Percentiles rank a stretch among this genome's conserved stretches.
Conservation (phyloP, 2,888 invertebrate species). For the Epirrhoe tristata region DNA sequence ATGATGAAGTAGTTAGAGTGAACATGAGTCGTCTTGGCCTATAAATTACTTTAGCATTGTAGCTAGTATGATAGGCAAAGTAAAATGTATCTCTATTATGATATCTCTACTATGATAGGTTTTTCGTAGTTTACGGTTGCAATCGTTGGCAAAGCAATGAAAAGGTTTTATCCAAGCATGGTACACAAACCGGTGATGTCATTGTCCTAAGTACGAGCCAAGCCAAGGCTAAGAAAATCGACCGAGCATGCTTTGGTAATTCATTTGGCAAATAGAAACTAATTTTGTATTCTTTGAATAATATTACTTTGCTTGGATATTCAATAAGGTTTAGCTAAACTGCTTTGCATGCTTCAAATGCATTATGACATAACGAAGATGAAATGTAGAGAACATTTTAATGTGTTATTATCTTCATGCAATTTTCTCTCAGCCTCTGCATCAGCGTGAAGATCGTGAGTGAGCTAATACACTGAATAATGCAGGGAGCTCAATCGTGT, state of each 20-base stretch:
- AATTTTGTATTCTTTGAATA: slow-evolving; percentile 12
- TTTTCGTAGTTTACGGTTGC: slow-evolving; percentile 20
- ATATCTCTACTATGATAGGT: too few species aligned
- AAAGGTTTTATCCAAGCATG: slow-evolving; percentile 49
- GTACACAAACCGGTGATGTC: slow-evolving; percentile 54
- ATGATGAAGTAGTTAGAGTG: too few species aligned
- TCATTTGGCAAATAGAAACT: slow-evolving; percentile 24
- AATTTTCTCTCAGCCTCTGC: slow-evolving; percentile 25
- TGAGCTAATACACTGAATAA: slow-evolving; percentile 32
- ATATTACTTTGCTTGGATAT: neutral
- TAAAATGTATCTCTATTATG: slow-evolving; percentile 1
- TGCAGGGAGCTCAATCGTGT: slow-evolving; percentile 27
- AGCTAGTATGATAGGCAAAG: neutral
- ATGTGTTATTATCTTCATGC: slow-evolving; percentile 19
- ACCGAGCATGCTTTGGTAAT: slow-evolving; percentile 25
- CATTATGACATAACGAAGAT: neutral
- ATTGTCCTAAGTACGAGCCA: slow-evolving; percentile 53
- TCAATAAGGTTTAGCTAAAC: neutral
- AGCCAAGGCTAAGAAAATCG: slow-evolving; percentile 37
- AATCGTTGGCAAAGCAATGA: slow-evolving; percentile 34
- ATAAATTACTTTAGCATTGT: neutral
- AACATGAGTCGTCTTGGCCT: neutral
- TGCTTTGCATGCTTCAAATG: too few species aligned
- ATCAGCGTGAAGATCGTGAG: slow-evolving; percentile 29
- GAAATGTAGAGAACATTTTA: neutral